Evolutionary conservation across 2,113 vertebrate genomes (phyloP).

Genomic region (Sapajus apella): DNA sequence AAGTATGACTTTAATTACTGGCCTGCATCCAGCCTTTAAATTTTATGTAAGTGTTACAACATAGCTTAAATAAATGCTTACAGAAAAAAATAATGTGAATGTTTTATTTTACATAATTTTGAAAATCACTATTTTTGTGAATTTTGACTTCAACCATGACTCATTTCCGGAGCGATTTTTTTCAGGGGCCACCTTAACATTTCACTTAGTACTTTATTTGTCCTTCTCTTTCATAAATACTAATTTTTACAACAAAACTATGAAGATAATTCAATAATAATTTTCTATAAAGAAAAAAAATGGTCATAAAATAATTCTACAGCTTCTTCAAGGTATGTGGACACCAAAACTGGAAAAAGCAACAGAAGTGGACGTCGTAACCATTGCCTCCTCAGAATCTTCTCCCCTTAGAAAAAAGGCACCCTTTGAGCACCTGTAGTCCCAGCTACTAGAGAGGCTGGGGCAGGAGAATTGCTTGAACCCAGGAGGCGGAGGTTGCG

Average conservation of each 20-base stretch:
- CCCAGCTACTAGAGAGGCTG: no score
- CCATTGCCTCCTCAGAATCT: background rate
- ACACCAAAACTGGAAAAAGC: background rate
- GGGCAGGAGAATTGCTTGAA: no score
- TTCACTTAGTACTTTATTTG: background rate
- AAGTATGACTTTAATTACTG: background rate
- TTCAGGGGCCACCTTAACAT: background rate
- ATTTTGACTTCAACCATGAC: conserved; percentile 11
- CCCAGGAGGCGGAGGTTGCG: no score
- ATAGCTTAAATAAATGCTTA: background rate
- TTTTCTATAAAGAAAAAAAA: conserved; percentile 24
- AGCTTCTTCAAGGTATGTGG: background rate
- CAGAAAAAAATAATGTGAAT: background rate
- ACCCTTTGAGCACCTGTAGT: background rate
- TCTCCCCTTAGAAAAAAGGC: background rate
- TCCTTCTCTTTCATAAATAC: background rate
- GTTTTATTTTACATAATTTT: background rate
- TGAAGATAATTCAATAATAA: background rate
- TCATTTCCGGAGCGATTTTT: background rate
- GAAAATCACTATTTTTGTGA: background rate
- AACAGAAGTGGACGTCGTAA: background rate
- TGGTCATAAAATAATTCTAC: background rate
- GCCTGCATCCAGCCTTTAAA: background rate
- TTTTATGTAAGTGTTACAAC: background rate
- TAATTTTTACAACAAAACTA: background rate